Percentiles rank a stretch among this genome's conserved stretches.
Evolutionary conservation across 2,113 vertebrate genomes (phyloP).

Genomic region (Rousettus leschenaultii): DNA sequence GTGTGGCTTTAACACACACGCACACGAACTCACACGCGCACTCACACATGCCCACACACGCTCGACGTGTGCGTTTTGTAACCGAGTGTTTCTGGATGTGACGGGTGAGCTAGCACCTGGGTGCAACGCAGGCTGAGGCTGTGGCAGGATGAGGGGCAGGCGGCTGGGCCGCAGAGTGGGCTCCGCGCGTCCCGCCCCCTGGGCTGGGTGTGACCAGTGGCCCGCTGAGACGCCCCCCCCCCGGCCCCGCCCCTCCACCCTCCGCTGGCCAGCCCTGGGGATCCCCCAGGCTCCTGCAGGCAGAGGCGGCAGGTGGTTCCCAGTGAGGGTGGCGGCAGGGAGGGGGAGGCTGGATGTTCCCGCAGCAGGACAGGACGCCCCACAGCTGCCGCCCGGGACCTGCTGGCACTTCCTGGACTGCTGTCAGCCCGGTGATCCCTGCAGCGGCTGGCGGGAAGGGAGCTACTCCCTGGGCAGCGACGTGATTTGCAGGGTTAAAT

Average conservation of each 20-base stretch:
- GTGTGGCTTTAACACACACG: not conserved
- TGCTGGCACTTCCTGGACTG: not conserved
- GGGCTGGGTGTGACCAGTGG: rapidly evolving
- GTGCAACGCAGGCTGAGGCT: not conserved
- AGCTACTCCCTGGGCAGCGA: not conserved
- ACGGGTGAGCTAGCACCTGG: not conserved
- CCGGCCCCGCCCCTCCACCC: too few species aligned
- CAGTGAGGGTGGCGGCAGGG: not conserved
- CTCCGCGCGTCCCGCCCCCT: rapidly evolving
- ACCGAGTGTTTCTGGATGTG: not conserved
- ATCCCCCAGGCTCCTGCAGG: rapidly evolving
- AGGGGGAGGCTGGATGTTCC: not conserved
- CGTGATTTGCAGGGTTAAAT: not conserved
- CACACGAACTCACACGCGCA: too few species aligned
- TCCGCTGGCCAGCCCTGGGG: not conserved
- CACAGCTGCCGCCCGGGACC: not conserved
- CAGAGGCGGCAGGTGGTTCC: not conserved
- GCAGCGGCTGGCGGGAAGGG: not conserved
- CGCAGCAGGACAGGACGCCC: not conserved
- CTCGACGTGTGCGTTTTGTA: too few species aligned
- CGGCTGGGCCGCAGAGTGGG: rapidly evolving
- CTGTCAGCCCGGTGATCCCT: not conserved
- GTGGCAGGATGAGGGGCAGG: too few species aligned
- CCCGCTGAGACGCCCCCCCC: not conserved
- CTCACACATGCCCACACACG: too few species aligned